Evolutionary conservation across 92 coral and sea anemone species (phyloP), one percentile per base, ranked within the genome.

Genomic region (Palythoa grandiflora): DNA sequence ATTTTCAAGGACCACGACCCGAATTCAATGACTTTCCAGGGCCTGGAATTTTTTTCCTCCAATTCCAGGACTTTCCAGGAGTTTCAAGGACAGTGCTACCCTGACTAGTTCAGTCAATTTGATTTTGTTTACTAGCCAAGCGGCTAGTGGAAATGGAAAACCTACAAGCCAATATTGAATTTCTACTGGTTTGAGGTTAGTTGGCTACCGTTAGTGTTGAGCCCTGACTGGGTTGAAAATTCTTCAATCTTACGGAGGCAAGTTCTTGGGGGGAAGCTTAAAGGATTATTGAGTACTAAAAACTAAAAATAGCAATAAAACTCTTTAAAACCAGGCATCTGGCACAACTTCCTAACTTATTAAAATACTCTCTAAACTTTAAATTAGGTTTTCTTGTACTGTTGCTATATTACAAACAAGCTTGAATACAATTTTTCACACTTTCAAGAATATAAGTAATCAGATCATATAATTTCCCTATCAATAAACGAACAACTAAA

Each of bases 281-380:
- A 53, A 63, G 5, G n/a, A 63, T n/a, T 63, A 63, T 63, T n/a
- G 5, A n/a, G 28, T 10, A 68, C 21, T 15, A 40, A 38, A 54
- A 35, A 36, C 28, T 21, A 6, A 61, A 63, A 57, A 17, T 35
- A 68, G 75, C 86, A 81, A 47, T 81, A 81, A 80, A 61, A 66
- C 13, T 63, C 54, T 47, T 66, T 66, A 81, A 77, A 81, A 81
- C 86, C 47, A 39, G 86, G 21, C 65, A 66, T 61, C 73, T 81
- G 86, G 61, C 75, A 81, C 75, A 63, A 81, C 71, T 66, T 71
- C 61, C 74, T 81, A 66, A 48, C 76, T 81, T 81, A 81, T 81
- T 81, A 81, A 81, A 81, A 81, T 81, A 81, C 75, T 81, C 86
- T 81, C 86, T 81, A 68, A 28, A 50, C 74, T 81, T 81, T 81